These are phyloP conservation scores for Pelmatolapia mariae DNA, from an alignment of 2,113 vertebrate genomes.

Conservation along the genomic window DNA sequence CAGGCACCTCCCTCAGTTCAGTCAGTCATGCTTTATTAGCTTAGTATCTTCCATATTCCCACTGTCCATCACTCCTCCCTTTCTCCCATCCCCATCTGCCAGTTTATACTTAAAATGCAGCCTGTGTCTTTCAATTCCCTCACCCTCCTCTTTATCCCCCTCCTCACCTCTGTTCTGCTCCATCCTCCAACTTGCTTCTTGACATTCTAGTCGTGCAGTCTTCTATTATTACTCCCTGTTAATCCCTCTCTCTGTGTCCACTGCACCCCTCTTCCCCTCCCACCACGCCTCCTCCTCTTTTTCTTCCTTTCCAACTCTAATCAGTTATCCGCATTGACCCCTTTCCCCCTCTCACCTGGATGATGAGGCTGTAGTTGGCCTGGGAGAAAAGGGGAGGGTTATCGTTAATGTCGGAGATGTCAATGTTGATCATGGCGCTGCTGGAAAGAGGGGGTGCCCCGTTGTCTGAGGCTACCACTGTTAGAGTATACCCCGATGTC, in stretches of 20 bases:
- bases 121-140: conserved; percentile 22
- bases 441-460: conserved; percentile 78
- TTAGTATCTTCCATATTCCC: neutral
- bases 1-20: neutral
- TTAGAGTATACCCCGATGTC: conserved; percentile 94
- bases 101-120: conserved; percentile 51
- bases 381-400: conserved; percentile 91
- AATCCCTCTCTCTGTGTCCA: conserved; percentile 48
- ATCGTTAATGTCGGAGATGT: conserved; percentile 96
- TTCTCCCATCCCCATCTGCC: conserved; percentile 1
- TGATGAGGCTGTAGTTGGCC: conserved; percentile 89
- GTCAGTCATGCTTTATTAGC: neutral
- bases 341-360: conserved; percentile 79
- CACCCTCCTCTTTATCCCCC: neutral
- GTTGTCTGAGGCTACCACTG: conserved; percentile 83
- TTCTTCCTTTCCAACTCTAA: neutral
- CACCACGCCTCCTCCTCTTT: neutral
- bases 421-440: conserved; percentile 87
- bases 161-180: conserved; percentile 31
- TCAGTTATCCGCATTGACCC: neutral
- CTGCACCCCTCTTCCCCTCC: neutral
- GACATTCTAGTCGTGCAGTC: conserved; percentile 50
- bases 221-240: conserved; percentile 48
- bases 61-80: neutral
- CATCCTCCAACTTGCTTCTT: conserved; percentile 40